Evolutionary conservation across 1,140 invertebrate species (phyloP).

Genomic region (Leptinotarsa lineolata): DNA sequence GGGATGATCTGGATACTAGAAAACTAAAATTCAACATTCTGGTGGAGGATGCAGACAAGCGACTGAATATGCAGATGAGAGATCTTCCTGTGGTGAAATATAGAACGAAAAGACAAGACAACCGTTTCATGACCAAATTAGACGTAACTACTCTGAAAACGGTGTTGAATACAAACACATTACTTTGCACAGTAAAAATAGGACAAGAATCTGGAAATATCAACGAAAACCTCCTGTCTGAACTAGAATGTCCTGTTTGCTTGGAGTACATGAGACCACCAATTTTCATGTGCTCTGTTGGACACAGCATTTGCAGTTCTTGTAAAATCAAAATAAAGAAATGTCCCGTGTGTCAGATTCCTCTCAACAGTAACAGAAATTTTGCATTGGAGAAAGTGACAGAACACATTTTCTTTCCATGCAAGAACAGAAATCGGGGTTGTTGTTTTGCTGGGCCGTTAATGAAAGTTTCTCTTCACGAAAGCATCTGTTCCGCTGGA

Average conservation of each 20-base stretch:
- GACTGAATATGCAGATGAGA: not conserved
- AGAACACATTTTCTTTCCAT: conserved; percentile 29
- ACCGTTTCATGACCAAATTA: not conserved
- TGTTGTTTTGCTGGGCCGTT: conserved; percentile 28
- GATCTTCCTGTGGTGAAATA: not conserved
- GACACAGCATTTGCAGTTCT: conserved; percentile 58
- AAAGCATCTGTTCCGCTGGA: conserved; percentile 32
- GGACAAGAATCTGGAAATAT: not conserved
- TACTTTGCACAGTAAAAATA: not conserved
- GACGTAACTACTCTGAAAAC: not conserved
- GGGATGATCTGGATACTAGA: not conserved
- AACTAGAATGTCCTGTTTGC: conserved; percentile 64
- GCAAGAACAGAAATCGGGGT: conserved; percentile 25
- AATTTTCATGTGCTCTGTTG: conserved; percentile 58
- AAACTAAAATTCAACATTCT: not conserved
- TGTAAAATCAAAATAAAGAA: conserved; percentile 57
- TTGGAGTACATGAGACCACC: conserved; percentile 63
- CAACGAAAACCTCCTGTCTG: conserved; percentile 51
- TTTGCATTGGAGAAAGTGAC: conserved; percentile 55
- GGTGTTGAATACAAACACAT: not conserved
- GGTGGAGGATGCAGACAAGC: not conserved
- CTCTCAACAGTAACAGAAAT: conserved; percentile 57
- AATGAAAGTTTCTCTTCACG: conserved; percentile 25
- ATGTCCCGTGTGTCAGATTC: conserved; percentile 59
- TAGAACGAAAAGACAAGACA: not conserved